Evolutionary conservation across 1,140 invertebrate species (phyloP).

Genomic region (Patella vulgata): DNA sequence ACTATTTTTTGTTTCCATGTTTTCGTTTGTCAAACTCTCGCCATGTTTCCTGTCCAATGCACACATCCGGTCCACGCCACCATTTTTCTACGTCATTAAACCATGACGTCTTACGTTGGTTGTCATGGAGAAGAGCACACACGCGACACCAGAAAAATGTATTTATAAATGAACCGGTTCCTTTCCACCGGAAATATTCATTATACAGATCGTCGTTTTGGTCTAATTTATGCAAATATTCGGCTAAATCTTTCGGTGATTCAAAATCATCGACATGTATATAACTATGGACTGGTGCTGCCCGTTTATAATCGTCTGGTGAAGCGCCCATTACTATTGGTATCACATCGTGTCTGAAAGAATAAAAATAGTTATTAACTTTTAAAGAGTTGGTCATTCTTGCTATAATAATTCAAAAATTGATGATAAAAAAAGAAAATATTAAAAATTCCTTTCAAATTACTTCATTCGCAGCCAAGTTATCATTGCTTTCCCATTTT

Average conservation of each 20-base stretch:
- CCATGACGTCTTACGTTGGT: slow-evolving; percentile 17
- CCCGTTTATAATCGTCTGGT: slow-evolving; percentile 64
- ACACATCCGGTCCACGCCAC: slow-evolving; percentile 53
- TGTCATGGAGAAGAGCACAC: slow-evolving; percentile 73
- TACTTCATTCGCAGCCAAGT: no score
- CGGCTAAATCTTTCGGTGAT: slow-evolving; percentile 86
- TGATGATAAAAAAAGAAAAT: no score
- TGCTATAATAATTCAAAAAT: no score
- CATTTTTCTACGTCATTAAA: slow-evolving; percentile 47
- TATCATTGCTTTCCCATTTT: no score
- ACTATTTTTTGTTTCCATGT: no score
- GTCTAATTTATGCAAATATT: slow-evolving; percentile 78
- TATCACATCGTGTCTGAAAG: slow-evolving; percentile 62
- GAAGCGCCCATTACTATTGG: slow-evolving; percentile 72
- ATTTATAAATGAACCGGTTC: slow-evolving; percentile 55
- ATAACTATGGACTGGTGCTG: slow-evolving; percentile 78
- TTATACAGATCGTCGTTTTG: slow-evolving; percentile 62
- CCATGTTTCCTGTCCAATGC: slow-evolving; percentile 49
- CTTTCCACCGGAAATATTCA: slow-evolving; percentile 67
- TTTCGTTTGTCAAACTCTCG: no score
- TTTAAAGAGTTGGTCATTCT: no score
- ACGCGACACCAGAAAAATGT: slow-evolving; percentile 90
- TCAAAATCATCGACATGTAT: slow-evolving; percentile 97
- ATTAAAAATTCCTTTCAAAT: no score
- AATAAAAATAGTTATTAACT: slow-evolving; percentile 1